Base-by-base conservation (phyloP, 2,113 vertebrate genomes). In the Pelobates fuscus region DNA sequence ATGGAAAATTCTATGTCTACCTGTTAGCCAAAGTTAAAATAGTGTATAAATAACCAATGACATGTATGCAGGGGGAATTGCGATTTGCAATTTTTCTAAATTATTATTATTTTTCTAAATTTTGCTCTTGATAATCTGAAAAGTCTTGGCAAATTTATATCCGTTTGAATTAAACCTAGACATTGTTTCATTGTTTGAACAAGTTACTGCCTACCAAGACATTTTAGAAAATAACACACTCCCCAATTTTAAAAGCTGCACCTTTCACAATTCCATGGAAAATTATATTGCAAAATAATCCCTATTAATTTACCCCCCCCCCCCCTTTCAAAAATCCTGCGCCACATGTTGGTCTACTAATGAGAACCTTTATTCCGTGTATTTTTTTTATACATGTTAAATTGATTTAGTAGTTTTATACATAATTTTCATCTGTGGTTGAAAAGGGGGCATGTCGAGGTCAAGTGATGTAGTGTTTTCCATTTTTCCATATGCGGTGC, bases 401-500 rank as follows among this genome's bases (percentile, higher is more conserved):
- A 86, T 89, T 91, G 87, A 89, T 92, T 92, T 93, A 89, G 85
- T 85, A 55, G 86, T 90, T 88, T 86, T 88, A 84, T 91, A 86
- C 85, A 86, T 86, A 88, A 81, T 88, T 88, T 86, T 89, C 82
- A 83, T 91, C 86, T 93, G 87, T 71, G 86, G 88, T 91, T 91
- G 84, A 83, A 86, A 82, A 83, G 88, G 90, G 92, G 91, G 90
- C 93, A 93, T 80, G 80, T 84, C 49, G 25, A 90, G 94, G 94
- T 95, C 95, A 95, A 89, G 88, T 94, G 92, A 95, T 94, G 93
- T 92, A 93, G 93, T 92, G 89, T 91, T 92, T 91, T 94, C 91
- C 89, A 92, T 94, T 93, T 90, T 91, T 93, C 91, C 89, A 87
- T 87, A 85, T 81, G 91, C 91, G 85, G 68, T 84, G 90, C 82